Conservation (phyloP, 2,797 vertebrate species). For the Bryconaethiops microstoma region DNA sequence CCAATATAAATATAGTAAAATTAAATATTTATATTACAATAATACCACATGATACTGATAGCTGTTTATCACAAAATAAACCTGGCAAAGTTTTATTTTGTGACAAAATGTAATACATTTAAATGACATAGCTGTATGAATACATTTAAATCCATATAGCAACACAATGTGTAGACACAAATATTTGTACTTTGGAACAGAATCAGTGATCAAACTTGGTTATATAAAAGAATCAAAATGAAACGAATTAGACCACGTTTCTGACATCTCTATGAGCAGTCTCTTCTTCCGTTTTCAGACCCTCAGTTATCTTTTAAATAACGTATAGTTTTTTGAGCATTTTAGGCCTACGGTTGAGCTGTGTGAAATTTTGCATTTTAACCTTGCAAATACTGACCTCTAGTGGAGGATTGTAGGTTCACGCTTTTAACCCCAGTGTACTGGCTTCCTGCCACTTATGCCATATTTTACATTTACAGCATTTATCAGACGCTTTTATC, state of each 20-base stretch:
- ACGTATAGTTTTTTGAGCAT: not conserved
- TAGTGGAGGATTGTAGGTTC: constrained; percentile 13
- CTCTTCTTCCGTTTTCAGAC: not conserved
- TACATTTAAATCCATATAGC: too few relatives aligned
- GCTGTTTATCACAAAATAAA: not conserved
- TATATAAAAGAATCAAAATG: not conserved
- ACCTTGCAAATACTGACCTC: constrained; percentile 38
- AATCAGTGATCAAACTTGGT: not conserved
- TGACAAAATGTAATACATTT: too few relatives aligned
- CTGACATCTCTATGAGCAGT: not conserved
- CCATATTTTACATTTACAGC: too few relatives aligned
- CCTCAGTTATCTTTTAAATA: not conserved
- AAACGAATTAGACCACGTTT: not conserved
- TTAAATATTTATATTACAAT: not conserved
- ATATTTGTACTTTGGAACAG: not conserved
- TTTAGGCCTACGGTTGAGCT: not conserved
- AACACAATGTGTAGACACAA: not conserved
- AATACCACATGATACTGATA: not conserved
- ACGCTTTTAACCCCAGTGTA: not conserved
- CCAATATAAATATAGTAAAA: not conserved
- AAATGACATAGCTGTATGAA: too few relatives aligned
- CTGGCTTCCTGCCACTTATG: not conserved
- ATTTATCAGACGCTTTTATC: too few relatives aligned
- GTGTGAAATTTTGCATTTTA: not conserved
- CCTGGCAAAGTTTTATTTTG: too few relatives aligned